Conservation (phyloP, 1,140 invertebrate species). For the Forficula auricularia region DNA sequence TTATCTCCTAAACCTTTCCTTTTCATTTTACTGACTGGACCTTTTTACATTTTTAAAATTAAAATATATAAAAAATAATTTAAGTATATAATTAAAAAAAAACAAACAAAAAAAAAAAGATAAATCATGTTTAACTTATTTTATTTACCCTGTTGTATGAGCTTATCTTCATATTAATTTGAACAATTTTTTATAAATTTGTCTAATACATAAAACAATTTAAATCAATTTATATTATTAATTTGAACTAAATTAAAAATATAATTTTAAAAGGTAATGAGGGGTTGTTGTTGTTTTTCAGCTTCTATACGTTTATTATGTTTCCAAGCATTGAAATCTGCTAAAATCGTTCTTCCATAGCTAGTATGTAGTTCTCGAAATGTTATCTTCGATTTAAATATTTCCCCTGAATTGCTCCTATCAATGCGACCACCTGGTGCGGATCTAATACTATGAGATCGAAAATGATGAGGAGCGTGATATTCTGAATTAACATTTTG, state of each 20-base stretch:
- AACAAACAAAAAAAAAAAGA: too few relatives aligned
- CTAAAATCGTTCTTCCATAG: constrained; percentile 45
- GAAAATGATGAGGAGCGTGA: constrained; percentile 23
- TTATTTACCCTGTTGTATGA: too few relatives aligned
- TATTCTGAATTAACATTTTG: constrained; percentile 23
- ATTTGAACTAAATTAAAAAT: too few relatives aligned
- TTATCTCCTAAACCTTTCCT: background rate
- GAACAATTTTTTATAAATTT: too few relatives aligned
- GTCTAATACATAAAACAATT: too few relatives aligned
- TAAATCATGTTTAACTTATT: too few relatives aligned
- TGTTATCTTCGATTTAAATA: constrained; percentile 33
- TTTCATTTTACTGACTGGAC: too few relatives aligned
- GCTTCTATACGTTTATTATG: constrained; percentile 23
- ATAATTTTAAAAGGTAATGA: background rate
- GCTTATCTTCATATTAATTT: too few relatives aligned
- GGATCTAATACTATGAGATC: constrained; percentile 35
- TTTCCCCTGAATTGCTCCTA: constrained; percentile 14
- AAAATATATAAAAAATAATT: too few relatives aligned
- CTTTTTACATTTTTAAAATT: too few relatives aligned
- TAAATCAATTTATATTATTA: too few relatives aligned
- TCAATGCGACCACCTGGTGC: constrained; percentile 30
- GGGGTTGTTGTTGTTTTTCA: constrained; percentile 6
- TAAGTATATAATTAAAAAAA: too few relatives aligned
- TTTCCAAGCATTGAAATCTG: constrained; percentile 48
- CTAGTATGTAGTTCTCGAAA: constrained; percentile 51